These are phyloP conservation scores for Schrankia costaestrigalis DNA, from an alignment of 2,888 invertebrate genomes.

Conservation along the genomic window DNA sequence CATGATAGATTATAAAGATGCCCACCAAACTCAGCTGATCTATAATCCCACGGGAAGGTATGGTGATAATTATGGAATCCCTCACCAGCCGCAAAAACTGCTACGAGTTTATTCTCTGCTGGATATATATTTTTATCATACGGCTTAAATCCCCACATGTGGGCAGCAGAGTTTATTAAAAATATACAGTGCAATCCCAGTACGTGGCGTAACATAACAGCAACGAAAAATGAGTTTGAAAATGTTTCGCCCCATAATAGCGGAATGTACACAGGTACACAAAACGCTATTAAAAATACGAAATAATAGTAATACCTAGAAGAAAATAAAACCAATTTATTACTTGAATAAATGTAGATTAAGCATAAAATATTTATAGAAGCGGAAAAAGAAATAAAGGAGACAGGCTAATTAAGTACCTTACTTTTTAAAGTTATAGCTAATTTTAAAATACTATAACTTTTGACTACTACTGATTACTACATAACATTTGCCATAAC, in stretches of 20 bases:
- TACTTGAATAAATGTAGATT: no score
- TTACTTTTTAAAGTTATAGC: no score
- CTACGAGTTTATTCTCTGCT: constrained; percentile 28
- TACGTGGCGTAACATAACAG: background rate
- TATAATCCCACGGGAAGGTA: constrained; percentile 46
- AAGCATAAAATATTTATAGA: no score
- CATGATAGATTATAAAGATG: background rate
- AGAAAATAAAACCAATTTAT: background rate
- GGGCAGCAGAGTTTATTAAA: constrained; percentile 84
- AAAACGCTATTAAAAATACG: background rate
- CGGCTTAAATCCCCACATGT: constrained; percentile 66
- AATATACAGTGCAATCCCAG: no score
- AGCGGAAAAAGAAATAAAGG: no score
- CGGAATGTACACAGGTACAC: background rate
- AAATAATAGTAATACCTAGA: background rate
- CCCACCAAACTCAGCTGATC: constrained; percentile 2
- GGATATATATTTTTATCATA: constrained; percentile 56
- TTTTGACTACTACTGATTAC: no score
- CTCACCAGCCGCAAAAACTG: constrained; percentile 35
- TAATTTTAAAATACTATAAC: no score
- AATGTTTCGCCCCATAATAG: background rate
- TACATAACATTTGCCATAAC: no score
- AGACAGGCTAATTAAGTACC: no score
- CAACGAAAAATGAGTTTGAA: background rate
- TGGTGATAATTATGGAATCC: constrained; percentile 54